Evolutionary conservation across 92 coral and sea anemone genomes (phyloP).

Genomic region (Porites divaricata): DNA sequence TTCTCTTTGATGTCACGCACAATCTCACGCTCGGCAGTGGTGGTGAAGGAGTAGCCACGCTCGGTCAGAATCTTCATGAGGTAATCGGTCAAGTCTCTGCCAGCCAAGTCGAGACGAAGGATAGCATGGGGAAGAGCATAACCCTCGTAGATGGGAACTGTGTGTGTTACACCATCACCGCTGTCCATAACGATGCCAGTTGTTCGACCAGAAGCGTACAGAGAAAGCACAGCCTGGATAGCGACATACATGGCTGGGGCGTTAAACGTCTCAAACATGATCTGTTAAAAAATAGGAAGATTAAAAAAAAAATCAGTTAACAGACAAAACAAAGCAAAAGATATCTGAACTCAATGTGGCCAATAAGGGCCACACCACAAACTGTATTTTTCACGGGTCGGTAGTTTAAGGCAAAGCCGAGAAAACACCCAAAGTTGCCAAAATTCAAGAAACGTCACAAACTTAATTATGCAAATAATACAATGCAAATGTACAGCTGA

Average conservation of each 20-base stretch:
- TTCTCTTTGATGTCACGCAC: slow-evolving; percentile 99
- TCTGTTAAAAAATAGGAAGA: slow-evolving; percentile 49
- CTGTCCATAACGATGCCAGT: slow-evolving; percentile 97
- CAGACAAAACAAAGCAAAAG: not conserved
- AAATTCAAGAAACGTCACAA: no score
- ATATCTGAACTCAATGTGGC: not conserved
- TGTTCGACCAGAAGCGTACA: slow-evolving; percentile 98
- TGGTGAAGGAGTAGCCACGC: slow-evolving; percentile 99
- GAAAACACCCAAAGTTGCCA: no score
- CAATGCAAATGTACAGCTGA: no score
- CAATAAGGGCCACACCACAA: no score
- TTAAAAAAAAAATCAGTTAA: not conserved
- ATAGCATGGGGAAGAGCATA: slow-evolving; percentile 99
- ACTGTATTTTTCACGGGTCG: no score
- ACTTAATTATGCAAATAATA: no score
- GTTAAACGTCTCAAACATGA: slow-evolving; percentile 98
- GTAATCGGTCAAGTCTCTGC: slow-evolving; percentile 98
- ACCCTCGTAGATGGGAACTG: slow-evolving; percentile 99
- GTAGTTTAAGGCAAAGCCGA: no score
- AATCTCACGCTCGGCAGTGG: slow-evolving; percentile 98
- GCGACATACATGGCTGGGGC: slow-evolving; percentile 97
- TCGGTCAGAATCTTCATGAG: slow-evolving; percentile 99
- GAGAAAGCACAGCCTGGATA: slow-evolving; percentile 96
- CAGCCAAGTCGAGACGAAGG: slow-evolving; percentile 99
- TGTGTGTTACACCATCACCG: slow-evolving; percentile 97